These are phyloP conservation scores for Chalcis sispes DNA, from an alignment of 2,888 invertebrate genomes.

Conservation along the genomic window DNA sequence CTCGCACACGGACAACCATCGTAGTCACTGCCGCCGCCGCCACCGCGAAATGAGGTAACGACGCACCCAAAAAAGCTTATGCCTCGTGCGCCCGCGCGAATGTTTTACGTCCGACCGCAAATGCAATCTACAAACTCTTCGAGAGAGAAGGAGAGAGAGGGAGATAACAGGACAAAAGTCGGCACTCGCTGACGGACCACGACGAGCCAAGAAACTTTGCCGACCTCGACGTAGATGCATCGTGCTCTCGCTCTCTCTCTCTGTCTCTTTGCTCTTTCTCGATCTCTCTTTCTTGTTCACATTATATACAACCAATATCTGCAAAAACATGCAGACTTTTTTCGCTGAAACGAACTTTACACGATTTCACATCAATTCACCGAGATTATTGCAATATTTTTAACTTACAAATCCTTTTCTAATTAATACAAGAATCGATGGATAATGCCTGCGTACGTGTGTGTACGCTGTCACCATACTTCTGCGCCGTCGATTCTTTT, in stretches of 20 bases:
- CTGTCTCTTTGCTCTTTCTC: not conserved
- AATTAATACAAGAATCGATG: not conserved
- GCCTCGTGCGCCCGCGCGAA: constrained; percentile 60
- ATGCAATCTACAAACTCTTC: constrained; percentile 64
- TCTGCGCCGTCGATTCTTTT: too few species aligned
- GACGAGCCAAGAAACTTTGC: not conserved
- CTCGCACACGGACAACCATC: too few species aligned
- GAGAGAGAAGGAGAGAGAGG: constrained; percentile 53
- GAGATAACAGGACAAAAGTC: constrained; percentile 55
- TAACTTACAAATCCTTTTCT: not conserved
- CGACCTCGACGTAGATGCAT: constrained; percentile 1
- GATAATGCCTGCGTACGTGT: too few species aligned
- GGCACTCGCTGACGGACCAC: constrained; percentile 41
- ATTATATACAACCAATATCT: not conserved
- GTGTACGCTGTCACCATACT: not conserved
- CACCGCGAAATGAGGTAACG: constrained; percentile 59
- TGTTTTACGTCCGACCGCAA: constrained; percentile 70
- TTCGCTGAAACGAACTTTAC: not conserved
- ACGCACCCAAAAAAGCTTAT: constrained; percentile 62
- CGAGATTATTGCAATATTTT: too few species aligned
- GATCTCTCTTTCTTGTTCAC: not conserved
- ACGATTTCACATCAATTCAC: constrained; percentile 2
- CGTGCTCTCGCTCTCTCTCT: not conserved
- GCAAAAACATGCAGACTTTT: not conserved
- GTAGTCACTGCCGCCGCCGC: constrained; percentile 58